phyloP scores from a whole-genome alignment of 2,888 invertebrate species.

The Megamerina dolium region DNA sequence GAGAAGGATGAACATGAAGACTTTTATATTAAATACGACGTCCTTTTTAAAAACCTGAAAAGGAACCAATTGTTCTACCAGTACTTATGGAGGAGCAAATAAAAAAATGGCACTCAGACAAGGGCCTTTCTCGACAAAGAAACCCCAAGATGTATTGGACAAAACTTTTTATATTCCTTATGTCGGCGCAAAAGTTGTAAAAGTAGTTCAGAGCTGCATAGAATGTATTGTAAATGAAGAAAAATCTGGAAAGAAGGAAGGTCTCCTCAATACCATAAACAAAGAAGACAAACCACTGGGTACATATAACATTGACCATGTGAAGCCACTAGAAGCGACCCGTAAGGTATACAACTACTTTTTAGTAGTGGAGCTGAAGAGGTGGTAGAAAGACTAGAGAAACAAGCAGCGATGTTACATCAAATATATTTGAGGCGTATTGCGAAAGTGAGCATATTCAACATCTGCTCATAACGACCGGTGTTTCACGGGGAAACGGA shows the following conservation, averaged over 20 bases:
- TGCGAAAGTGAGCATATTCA: not conserved
- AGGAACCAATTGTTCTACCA: constrained; percentile 5
- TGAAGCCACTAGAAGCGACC: constrained; percentile 34
- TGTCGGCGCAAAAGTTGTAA: not conserved
- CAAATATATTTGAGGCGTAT: not conserved
- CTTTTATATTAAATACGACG: constrained; percentile 5
- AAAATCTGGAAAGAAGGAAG: constrained; percentile 9
- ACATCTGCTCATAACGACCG: not conserved
- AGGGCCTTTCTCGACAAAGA: not conserved
- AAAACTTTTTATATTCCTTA: constrained; percentile 12
- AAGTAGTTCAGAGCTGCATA: constrained; percentile 9
- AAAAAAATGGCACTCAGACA: not conserved
- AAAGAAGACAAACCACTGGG: constrained; percentile 24
- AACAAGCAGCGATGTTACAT: constrained; percentile 24
- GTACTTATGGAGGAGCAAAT: not conserved
- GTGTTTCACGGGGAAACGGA: not conserved
- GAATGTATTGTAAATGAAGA: constrained; percentile 7
- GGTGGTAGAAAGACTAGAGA: constrained; percentile 27
- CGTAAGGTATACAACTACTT: constrained; percentile 36
- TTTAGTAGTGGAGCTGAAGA: constrained; percentile 28
- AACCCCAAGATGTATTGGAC: not conserved
- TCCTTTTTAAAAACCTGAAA: constrained; percentile 4
- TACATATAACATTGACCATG: constrained; percentile 38
- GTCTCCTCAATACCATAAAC: constrained; percentile 4
- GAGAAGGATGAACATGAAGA: constrained; percentile 6